Conservation (phyloP, 2,113 vertebrate genomes). For the Semnornis frantzii region DNA sequence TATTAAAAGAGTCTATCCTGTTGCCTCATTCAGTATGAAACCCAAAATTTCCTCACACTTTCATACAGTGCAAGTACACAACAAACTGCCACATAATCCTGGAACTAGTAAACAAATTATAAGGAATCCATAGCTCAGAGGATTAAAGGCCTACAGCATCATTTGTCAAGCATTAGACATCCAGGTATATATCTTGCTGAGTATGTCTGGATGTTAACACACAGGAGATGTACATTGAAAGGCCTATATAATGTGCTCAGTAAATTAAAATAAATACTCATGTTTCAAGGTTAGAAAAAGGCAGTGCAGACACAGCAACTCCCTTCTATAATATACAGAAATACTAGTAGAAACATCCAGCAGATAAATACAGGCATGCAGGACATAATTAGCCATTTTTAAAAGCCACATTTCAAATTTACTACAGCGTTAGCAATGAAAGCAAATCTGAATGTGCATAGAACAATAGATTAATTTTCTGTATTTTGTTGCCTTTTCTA, state of each 20-base stretch:
- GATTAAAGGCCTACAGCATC: background rate
- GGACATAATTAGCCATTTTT: background rate
- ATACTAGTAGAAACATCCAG: background rate
- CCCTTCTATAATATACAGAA: too few species aligned
- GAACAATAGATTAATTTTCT: background rate
- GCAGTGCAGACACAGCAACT: background rate
- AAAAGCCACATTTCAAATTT: background rate
- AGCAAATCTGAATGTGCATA: background rate
- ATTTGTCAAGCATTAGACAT: background rate
- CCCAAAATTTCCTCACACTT: background rate
- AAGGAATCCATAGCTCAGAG: background rate
- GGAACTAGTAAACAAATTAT: background rate
- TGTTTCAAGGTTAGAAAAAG: background rate
- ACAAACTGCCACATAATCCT: background rate
- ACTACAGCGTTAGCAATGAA: background rate
- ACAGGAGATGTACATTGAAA: accelerated
- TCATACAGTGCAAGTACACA: background rate
- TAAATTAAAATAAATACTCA: background rate
- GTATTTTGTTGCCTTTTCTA: background rate
- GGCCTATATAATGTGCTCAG: background rate
- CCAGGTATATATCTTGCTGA: background rate
- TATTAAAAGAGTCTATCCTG: too few species aligned
- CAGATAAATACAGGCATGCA: background rate
- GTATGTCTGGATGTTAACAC: background rate
- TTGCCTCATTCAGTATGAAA: background rate